Percentiles rank a stretch among this genome's conserved stretches.
Conservation (phyloP, 2,888 invertebrate species). For the Eumerus sabulonum region DNA sequence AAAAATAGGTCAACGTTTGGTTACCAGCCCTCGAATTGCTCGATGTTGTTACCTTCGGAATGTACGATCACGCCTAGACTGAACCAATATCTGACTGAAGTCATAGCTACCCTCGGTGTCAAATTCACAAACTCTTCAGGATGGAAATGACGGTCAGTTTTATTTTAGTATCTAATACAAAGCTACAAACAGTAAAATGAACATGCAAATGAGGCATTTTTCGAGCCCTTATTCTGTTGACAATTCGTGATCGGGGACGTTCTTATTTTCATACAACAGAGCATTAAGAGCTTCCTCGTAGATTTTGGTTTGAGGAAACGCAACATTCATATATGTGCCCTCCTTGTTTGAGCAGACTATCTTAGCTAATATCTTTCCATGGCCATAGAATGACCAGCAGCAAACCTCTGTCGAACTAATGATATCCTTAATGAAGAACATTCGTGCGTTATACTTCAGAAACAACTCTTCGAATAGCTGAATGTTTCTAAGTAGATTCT, state of each 20-base stretch:
- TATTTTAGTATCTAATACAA: no score
- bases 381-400: conserved; percentile 99
- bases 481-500: conserved; percentile 97
- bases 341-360: conserved; percentile 99
- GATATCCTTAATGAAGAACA: conserved; percentile 98
- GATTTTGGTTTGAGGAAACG: conserved; percentile 98
- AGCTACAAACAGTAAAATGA: no score
- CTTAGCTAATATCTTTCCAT: conserved; percentile 97
- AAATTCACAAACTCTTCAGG: no score
- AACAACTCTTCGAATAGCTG: conserved; percentile 99
- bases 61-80: no score
- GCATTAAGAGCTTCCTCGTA: conserved; percentile 98
- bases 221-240: no score
- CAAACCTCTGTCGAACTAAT: conserved; percentile 99
- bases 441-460: conserved; percentile 94
- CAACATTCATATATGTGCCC: conserved; percentile 99
- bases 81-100: no score
- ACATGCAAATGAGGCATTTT: no score
- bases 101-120: no score
- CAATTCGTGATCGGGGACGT: conserved; percentile 95
- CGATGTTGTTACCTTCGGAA: no score
- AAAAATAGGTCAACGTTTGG: no score
- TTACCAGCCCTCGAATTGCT: no score
- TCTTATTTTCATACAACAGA: conserved; percentile 94
- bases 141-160: no score